Base-by-base conservation (phyloP, 1,140 invertebrate species). In the Chlorops oryzae region DNA sequence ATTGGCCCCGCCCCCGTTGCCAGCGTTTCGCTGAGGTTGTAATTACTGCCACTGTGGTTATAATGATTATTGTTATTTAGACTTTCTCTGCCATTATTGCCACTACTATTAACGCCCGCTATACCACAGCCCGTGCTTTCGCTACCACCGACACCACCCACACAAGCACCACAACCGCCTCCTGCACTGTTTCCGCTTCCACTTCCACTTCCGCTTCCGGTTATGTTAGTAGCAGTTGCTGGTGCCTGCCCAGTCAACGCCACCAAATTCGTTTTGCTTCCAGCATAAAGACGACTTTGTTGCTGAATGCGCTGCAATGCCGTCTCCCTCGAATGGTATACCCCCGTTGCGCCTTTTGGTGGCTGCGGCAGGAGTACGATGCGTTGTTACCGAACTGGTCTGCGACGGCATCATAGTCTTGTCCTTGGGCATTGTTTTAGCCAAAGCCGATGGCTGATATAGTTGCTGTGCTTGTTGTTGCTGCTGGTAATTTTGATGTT, bases 261-360 rank as follows among this genome's bases (percentile, higher is more conserved):
- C n/a, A 54, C 51, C 12, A 61, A 40, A 20, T 59, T 62, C 40
- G 41, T 47, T 4, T 55, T 55, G 47, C 55, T 61, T 12, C 46
- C 52, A 12, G 42, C 17, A 17, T 46, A 20, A 5, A 62, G 41
- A 50, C 63, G 61, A 28, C 61, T 64, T 40, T 64, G 64, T 40
- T 68, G 62, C 40, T 66, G 64, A 7, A 68, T 52, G n/a, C 65
- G 56, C 22, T 63, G 60, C 44, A 65, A 15, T 3, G 62, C 54
- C 1, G 61, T 17, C 38, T 65, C 64, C 1, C 63, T 63, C 1
- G 59, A 55, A 34, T 68, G 62, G 24, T 38, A 67, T 13, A 57
- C 62, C 6, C 61, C 61, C 9, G 52, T 12, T 2, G 48, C 44
- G 27, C 62, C 52, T 3, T 59, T 66, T 7, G 64, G 64, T 22